Base-by-base conservation (phyloP, 1,140 invertebrate species). In the Halictus rubicundus region DNA sequence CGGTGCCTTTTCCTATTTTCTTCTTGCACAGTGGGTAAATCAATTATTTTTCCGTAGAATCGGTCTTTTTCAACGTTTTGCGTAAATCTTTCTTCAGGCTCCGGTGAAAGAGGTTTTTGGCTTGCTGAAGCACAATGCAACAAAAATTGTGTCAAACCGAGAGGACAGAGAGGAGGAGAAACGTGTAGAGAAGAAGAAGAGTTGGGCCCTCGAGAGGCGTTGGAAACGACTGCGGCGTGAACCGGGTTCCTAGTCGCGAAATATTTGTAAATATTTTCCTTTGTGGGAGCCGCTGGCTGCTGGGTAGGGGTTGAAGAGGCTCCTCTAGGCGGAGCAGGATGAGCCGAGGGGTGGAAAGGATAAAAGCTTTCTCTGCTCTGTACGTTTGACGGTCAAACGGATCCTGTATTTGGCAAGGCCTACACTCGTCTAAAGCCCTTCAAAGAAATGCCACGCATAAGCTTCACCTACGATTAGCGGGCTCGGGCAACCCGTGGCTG, bases 351-450 rank as follows among this genome's bases (percentile, higher is more conserved):
- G 87, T 87, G 74, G 84, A 87, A 84, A 90, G 88, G 83, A 90
- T 90, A 90, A 91, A 91, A 91, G 89, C 90, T 89, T 89, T 91
- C 88, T 85, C 88, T 85, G 86, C 86, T 86, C 86, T 76, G 86
- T 88, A 89, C 90, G 90, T 90, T 89, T 89, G 90, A 90, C 87
- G 89, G 89, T 89, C 89, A 89, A 89, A 89, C 90, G 87, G 80
- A 89, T 90, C 82, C 90, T 91, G 90, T 91, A 89, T 91, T 91
- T 91, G 90, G 89, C 90, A 89, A 90, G 88, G 85, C 84, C 85
- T 79, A 88, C 85, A 85, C 83, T 86, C 86, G 73, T 85, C 82
- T 32, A 84, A 87, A 85, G 78, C 86, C 82, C 89, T 89, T 90
- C 89, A 90, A 90, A 90, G 89, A 90, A 90, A 89, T 88, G 85